Conservation (phyloP, 64 coral and sea anemone species). For the Pocillopora verrucosa region DNA sequence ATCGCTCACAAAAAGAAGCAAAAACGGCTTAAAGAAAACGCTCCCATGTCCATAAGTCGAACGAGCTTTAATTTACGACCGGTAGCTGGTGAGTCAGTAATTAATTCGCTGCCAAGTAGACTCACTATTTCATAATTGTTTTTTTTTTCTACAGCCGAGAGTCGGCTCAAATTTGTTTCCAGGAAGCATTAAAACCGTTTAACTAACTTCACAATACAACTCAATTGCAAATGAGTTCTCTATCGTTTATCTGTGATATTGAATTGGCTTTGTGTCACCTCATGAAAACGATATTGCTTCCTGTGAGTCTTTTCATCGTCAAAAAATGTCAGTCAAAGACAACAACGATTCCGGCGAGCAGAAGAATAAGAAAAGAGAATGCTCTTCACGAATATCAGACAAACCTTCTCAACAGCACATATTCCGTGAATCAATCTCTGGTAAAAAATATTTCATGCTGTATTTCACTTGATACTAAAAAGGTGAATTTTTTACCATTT, state of each 20-base stretch:
- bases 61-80: too few relatives aligned
- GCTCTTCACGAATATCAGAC: constrained; percentile 1
- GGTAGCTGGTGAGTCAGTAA: background rate
- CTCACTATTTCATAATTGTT: background rate
- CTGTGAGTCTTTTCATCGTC: background rate
- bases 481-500: background rate
- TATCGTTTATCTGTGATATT: constrained; percentile 19
- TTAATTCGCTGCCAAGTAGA: background rate
- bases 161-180: background rate
- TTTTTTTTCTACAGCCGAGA: background rate
- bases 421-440: background rate
- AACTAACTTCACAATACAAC: constrained; percentile 20
- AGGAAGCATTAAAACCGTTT: constrained; percentile 12
- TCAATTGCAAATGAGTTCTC: background rate
- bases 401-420: background rate
- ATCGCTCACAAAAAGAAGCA: too few relatives aligned
- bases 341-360: background rate
- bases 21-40: too few relatives aligned
- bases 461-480: background rate
- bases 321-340: background rate
- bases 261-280: background rate
- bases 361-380: background rate
- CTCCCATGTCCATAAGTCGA: too few relatives aligned
- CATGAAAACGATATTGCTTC: constrained; percentile 25
- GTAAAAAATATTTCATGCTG: background rate